Evolutionary conservation across 2,113 vertebrate genomes (phyloP).

Genomic region (Indicator maculatus): DNA sequence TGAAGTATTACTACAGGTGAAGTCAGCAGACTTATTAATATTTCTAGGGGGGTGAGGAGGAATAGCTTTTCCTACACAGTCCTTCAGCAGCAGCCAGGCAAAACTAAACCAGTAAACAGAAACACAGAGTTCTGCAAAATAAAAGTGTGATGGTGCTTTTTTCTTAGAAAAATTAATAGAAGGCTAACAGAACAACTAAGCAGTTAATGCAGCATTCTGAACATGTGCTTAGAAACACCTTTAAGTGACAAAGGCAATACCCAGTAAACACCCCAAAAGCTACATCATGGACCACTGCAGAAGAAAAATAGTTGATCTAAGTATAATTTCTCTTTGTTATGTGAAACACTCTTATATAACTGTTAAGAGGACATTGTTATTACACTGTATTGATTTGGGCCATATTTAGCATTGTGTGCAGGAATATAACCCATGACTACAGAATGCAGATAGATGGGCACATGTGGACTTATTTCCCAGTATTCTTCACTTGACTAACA

Average conservation of each 20-base stretch:
- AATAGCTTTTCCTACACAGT: neutral
- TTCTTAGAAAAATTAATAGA: neutral
- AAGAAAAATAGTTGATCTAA: neutral
- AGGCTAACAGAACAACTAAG: neutral
- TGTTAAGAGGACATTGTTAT: neutral
- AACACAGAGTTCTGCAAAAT: neutral
- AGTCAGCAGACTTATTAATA: neutral
- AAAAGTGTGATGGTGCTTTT: neutral
- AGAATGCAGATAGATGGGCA: neutral
- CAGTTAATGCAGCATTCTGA: neutral
- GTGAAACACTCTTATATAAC: neutral
- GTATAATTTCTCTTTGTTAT: neutral
- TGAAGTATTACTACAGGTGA: neutral
- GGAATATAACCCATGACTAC: neutral
- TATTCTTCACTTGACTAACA: neutral
- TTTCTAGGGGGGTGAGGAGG: neutral
- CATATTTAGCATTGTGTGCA: neutral
- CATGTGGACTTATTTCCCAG: neutral
- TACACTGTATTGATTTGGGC: neutral
- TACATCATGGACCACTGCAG: accelerated
- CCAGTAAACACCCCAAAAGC: neutral
- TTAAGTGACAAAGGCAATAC: neutral
- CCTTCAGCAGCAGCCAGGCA: neutral
- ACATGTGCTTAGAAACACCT: neutral
- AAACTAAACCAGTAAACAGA: neutral